Conservation (phyloP, 2,797 vertebrate species). For the Dryobates pubescens region DNA sequence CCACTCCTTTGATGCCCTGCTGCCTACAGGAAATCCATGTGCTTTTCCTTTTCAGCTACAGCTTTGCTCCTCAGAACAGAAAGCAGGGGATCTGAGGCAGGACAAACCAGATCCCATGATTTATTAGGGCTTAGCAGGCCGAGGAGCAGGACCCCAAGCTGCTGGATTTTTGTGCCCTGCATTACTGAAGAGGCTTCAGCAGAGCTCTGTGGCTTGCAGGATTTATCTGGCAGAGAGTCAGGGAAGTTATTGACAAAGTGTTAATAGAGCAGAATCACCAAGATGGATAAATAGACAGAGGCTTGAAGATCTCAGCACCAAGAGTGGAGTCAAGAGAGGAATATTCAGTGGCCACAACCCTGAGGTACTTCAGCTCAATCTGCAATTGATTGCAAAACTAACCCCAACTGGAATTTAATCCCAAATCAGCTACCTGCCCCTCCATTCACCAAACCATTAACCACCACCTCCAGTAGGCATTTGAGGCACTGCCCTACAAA, state of each 20-base stretch:
- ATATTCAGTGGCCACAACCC: fast-evolving
- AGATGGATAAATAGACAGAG: not conserved
- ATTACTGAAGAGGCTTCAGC: not conserved
- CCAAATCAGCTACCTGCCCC: not conserved
- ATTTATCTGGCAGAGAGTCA: not conserved
- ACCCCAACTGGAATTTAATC: not conserved
- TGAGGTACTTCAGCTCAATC: not conserved
- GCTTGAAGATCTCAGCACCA: not conserved
- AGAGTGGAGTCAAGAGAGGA: not conserved
- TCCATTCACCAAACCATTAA: not conserved
- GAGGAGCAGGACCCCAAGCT: not conserved
- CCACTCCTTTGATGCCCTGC: not conserved
- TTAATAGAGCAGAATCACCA: not conserved
- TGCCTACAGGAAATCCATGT: constrained; percentile 34
- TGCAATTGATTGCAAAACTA: not conserved
- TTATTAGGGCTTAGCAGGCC: not conserved
- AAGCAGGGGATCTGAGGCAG: not conserved
- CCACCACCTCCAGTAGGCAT: not conserved
- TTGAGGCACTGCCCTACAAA: not conserved
- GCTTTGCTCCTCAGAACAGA: constrained; percentile 9
- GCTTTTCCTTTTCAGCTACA: constrained; percentile 41
- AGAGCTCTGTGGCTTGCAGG: not conserved
- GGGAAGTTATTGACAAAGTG: not conserved
- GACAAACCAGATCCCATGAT: not conserved
- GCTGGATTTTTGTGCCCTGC: not conserved